Percentiles rank a stretch among this genome's conserved stretches.
These are phyloP conservation scores for Microtus pennsylvanicus DNA, from an alignment of 2,113 vertebrate species.

Conservation along the genomic window DNA sequence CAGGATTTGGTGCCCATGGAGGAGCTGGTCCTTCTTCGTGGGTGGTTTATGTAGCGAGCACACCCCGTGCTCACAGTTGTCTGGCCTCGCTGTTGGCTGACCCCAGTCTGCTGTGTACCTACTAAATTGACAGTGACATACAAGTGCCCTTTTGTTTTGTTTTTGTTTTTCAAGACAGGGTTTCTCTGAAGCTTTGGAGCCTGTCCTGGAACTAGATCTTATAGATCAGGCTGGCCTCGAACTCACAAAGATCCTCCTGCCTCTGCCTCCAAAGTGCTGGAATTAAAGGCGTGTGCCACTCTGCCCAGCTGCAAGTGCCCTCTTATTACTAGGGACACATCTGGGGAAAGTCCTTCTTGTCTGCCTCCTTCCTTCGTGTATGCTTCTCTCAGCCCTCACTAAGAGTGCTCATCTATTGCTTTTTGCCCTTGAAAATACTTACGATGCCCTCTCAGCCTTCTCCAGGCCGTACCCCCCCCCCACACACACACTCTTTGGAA, in stretches of 20 bases:
- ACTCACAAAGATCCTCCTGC: too few species aligned
- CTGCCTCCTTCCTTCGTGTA: not conserved
- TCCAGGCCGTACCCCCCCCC: not conserved
- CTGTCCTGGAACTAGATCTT: too few species aligned
- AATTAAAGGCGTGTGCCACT: too few species aligned
- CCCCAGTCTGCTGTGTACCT: not conserved
- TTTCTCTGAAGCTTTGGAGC: too few species aligned
- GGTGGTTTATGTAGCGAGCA: not conserved
- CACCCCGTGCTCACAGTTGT: too few species aligned
- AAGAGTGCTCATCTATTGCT: not conserved
- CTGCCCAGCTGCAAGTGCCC: not conserved
- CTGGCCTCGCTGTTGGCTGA: not conserved
- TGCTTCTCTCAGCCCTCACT: not conserved
- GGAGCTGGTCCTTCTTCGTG: not conserved
- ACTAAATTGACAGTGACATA: not conserved
- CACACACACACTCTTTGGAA: not conserved
- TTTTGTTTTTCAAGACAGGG: too few species aligned
- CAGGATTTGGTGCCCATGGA: not conserved
- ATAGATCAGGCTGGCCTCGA: too few species aligned
- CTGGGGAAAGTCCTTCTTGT: not conserved
- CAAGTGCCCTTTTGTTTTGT: not conserved
- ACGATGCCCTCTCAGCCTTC: not conserved
- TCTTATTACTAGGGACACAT: not conserved
- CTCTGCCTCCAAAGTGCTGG: too few species aligned
- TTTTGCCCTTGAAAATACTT: not conserved